phyloP scores from a whole-genome alignment of 2,797 vertebrate genomes.

The Petrocephalus schoutedeni region DNA sequence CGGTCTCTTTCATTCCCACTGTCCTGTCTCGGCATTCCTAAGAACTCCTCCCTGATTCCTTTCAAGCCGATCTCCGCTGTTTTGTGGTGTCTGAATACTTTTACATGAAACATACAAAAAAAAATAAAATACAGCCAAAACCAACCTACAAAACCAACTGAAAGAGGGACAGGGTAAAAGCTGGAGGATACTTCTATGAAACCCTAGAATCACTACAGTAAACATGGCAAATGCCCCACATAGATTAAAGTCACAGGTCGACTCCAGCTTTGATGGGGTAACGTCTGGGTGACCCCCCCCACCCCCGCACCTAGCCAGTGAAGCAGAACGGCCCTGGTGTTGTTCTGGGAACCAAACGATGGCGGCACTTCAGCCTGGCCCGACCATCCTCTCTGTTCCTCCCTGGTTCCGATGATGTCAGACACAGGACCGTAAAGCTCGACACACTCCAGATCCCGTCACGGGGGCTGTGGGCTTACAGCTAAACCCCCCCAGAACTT shows the following conservation, averaged over 20 bases:
- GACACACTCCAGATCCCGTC: background rate
- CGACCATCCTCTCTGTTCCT: background rate
- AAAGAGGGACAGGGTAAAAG: background rate
- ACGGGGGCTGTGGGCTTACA: background rate
- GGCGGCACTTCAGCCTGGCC: too few species aligned
- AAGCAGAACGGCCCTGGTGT: background rate
- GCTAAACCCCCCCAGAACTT: background rate
- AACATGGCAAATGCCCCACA: background rate
- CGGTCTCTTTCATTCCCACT: background rate
- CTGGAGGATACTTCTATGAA: background rate
- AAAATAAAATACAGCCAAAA: background rate
- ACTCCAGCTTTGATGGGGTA: background rate
- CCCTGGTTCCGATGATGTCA: background rate
- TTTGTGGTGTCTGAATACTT: background rate
- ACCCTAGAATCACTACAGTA: background rate
- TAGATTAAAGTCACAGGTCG: background rate
- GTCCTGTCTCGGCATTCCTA: background rate
- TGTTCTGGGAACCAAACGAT: background rate
- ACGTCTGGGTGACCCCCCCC: background rate
- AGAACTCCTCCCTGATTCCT: background rate
- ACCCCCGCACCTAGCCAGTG: too few species aligned
- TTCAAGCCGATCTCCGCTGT: background rate
- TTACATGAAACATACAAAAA: background rate
- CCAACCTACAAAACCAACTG: background rate
- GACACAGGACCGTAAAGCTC: background rate